Base-by-base conservation (phyloP, 2,888 invertebrate species). In the Clitarchus hookeri region DNA sequence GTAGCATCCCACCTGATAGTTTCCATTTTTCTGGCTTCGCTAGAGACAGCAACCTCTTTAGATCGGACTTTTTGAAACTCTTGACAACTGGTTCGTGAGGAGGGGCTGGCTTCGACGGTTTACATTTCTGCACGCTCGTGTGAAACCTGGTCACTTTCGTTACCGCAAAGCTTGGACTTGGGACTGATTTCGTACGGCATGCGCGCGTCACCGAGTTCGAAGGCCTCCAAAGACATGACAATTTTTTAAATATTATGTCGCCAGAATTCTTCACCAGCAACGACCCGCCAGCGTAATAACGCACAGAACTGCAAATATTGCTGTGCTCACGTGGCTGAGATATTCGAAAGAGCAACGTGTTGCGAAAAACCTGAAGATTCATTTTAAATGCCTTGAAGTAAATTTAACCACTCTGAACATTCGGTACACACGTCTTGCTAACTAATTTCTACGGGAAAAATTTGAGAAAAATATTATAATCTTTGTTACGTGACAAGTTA, bases 11-110 rank as follows among this genome's bases (percentile, higher is more conserved):
- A 94, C 94, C 93, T 89, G 93, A 91, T 87, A 94, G 91, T 87
- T 92, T 94, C 94, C 94, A 94, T 93, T 94, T 94, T 90, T 94
- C 94, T 65, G 94, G 94, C 89, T 93, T 93, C 19, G 94, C 94
- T 90, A 94, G 91, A 85, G 92, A 91, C 89, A 94, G 91, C 87
- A 94, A 91, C 88, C 94, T 91, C 88, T 91, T 92, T 84, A 94
- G 87, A 89, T 94, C 94, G 0, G 94, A 92, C 89, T 92, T 91
- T 89, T 93, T 93, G 54, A 83, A 16, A 26, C 19, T 6, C 23
- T 82, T 82, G 19, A 65, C 16, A n/a, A 65, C 65, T 65, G 48
- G 48, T 48, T 48, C 48, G 16, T 13, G 48, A 48, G 48, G 16
- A 48, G 48, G 16, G 11, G 48, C 48, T 11, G 65, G 65, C 12